These are phyloP conservation scores for Budorcas taxicolor DNA, from an alignment of 2,113 vertebrate genomes.

Conservation along the genomic window DNA sequence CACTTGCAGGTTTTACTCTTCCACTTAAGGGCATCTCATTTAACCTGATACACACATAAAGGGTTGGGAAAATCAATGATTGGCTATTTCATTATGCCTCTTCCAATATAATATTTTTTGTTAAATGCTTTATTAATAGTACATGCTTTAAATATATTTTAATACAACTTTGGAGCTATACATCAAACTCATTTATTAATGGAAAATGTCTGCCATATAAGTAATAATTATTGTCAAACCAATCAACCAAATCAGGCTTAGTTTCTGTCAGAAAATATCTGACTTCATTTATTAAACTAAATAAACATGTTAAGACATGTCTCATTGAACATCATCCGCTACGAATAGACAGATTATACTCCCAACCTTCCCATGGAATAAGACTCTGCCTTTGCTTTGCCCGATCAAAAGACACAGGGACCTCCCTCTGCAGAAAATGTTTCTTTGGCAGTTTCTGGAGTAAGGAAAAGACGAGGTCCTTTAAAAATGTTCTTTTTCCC, in stretches of 20 bases:
- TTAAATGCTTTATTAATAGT: neutral
- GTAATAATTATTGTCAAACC: neutral
- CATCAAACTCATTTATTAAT: neutral
- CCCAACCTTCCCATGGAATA: neutral
- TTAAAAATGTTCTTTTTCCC: neutral
- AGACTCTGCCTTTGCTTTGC: neutral
- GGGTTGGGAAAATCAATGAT: neutral
- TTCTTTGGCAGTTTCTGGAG: neutral
- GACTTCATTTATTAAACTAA: neutral
- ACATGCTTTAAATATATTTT: neutral
- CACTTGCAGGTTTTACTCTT: neutral
- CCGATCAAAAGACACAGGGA: neutral
- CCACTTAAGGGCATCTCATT: neutral
- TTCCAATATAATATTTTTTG: constrained; percentile 1
- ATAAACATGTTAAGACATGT: neutral
- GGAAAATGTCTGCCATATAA: neutral
- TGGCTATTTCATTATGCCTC: neutral
- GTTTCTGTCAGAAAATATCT: neutral
- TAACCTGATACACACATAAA: neutral
- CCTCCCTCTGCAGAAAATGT: neutral
- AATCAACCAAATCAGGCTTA: neutral
- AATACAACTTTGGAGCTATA: neutral
- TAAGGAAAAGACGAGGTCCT: neutral
- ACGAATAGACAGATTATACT: neutral
- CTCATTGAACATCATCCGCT: neutral